These are phyloP conservation scores for Andrena chrysosceles DNA, from an alignment of 2,888 invertebrate genomes.

Conservation along the genomic window DNA sequence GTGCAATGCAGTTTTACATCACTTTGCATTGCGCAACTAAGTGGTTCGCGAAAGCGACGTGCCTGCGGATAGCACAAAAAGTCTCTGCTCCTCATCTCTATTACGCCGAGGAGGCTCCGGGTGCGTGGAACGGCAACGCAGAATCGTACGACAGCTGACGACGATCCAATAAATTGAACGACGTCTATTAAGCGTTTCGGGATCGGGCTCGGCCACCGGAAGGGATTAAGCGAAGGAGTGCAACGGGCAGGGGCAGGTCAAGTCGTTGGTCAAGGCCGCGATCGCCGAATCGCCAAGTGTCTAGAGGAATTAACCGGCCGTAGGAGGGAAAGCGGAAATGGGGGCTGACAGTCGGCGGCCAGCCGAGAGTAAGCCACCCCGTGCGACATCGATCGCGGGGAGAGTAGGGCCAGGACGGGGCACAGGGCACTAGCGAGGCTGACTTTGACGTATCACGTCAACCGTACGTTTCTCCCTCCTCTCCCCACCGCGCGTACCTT, in stretches of 20 bases:
- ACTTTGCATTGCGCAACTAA: constrained; percentile 18
- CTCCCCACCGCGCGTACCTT: constrained; percentile 87
- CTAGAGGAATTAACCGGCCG: neutral
- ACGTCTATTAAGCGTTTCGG: constrained; percentile 2
- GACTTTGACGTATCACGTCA: too few species aligned
- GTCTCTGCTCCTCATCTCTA: neutral
- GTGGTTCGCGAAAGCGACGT: neutral
- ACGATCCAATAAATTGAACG: neutral
- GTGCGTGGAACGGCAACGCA: neutral
- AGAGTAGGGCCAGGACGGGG: neutral
- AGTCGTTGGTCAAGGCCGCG: constrained; percentile 57
- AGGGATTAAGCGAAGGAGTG: neutral
- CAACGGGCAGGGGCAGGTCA: constrained; percentile 2
- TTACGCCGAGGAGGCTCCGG: neutral
- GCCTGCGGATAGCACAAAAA: neutral
- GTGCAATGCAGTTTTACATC: constrained; percentile 7
- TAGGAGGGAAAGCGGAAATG: constrained; percentile 9
- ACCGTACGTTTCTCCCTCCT: too few species aligned
- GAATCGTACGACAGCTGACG: neutral
- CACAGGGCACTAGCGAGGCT: neutral
- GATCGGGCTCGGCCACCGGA: constrained; percentile 3
- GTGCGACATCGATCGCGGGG: constrained; percentile 51
- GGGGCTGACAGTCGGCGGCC: neutral
- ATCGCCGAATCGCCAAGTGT: constrained; percentile 8
- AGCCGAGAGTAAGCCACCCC: constrained; percentile 38